Evolutionary conservation across 2,113 vertebrate genomes (phyloP).

Genomic region (Microtus ochrogaster): DNA sequence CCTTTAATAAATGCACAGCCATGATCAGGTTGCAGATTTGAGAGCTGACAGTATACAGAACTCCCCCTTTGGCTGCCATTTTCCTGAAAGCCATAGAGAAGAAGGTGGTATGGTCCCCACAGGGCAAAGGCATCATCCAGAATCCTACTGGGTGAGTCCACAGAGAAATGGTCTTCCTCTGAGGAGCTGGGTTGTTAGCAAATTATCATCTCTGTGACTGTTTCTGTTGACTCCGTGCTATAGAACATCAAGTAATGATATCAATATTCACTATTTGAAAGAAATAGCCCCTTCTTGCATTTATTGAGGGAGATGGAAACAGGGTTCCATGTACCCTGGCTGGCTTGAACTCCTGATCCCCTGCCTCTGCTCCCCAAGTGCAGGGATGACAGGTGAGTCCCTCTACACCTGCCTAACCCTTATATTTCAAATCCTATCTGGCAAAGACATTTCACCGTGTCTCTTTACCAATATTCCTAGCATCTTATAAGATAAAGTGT

Average conservation of each 20-base stretch:
- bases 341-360: not conserved
- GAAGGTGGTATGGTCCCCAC: not conserved
- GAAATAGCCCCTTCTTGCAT: not conserved
- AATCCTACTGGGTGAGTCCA: conserved; percentile 57
- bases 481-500: not conserved
- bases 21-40: conserved; percentile 26
- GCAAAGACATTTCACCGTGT: not conserved
- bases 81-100: conserved; percentile 22
- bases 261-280: not conserved
- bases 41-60: conserved; percentile 46
- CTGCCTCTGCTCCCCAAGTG: not conserved
- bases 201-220: not conserved
- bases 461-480: not conserved
- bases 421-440: not conserved
- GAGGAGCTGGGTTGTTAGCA: conserved; percentile 3
- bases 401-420: not conserved
- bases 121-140: conserved; percentile 35
- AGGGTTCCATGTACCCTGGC: not conserved
- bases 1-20: conserved; percentile 74
- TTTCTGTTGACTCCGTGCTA: not conserved
- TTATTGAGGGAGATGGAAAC: not conserved
- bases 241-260: conserved; percentile 18
- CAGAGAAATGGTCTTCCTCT: conserved; percentile 56
- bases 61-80: conserved; percentile 59
- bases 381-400: not conserved